Conservation (phyloP, 2,113 vertebrate species). For the Beaufortia kweichowensis region DNA sequence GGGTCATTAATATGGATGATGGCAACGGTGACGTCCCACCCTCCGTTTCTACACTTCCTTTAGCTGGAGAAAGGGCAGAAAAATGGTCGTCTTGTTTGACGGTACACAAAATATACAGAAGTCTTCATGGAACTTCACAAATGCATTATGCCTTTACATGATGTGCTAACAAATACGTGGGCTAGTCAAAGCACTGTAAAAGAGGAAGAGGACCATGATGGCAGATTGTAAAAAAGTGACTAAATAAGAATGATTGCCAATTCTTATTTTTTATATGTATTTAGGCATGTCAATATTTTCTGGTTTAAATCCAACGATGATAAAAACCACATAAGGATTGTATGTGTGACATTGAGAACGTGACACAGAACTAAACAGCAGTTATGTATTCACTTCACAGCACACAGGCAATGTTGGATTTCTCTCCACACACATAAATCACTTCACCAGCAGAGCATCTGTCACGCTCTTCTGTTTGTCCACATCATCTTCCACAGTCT, state of each 20-base stretch:
- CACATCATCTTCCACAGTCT: conserved; percentile 34
- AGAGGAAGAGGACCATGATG: neutral
- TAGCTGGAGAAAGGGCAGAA: neutral
- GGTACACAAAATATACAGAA: too few relatives aligned
- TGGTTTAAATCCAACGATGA: too few relatives aligned
- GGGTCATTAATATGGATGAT: conserved; percentile 47
- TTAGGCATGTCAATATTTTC: too few relatives aligned
- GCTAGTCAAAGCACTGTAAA: neutral
- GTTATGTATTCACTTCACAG: conserved; percentile 43
- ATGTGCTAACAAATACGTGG: neutral
- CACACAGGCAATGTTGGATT: conserved; percentile 57
- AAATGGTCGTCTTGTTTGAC: neutral
- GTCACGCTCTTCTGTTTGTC: conserved; percentile 20
- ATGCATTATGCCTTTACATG: neutral
- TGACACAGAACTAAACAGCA: conserved; percentile 27
- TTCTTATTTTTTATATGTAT: neutral
- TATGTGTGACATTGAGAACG: conserved; percentile 12
- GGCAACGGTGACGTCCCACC: neutral
- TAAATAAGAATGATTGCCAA: neutral
- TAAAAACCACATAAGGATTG: neutral
- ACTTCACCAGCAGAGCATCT: conserved; percentile 28
- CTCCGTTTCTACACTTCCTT: neutral
- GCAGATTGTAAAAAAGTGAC: neutral
- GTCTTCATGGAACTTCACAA: neutral
- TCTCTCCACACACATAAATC: conserved; percentile 51